Conservation (phyloP, 2,797 vertebrate species). For the Chaetophractus vellerosus region DNA sequence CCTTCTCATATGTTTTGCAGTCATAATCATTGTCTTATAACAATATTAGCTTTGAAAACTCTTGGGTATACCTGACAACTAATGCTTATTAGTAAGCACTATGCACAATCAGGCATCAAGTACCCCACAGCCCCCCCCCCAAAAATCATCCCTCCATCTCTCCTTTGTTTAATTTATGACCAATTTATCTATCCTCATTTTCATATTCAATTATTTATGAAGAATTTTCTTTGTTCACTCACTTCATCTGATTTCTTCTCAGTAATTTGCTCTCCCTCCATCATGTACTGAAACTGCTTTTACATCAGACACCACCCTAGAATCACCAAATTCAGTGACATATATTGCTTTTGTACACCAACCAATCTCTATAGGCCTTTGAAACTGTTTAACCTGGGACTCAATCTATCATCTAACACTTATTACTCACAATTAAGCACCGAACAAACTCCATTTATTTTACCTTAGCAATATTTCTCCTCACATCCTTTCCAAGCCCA, state of each 20-base stretch:
- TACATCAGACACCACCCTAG: not conserved
- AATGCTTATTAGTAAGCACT: not conserved
- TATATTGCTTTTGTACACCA: not conserved
- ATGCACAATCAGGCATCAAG: not conserved
- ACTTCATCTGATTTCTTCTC: not conserved
- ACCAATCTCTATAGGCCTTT: not conserved
- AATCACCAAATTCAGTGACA: slow-evolving; percentile 1
- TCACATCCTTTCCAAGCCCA: not conserved
- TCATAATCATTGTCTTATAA: not conserved
- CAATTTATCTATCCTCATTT: not conserved
- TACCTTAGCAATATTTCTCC: not conserved
- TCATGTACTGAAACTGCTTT: not conserved
- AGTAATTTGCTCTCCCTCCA: slow-evolving; percentile 21
- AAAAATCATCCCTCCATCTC: not conserved
- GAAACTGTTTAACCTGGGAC: slow-evolving; percentile 42
- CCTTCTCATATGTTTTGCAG: not conserved
- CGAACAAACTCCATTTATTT: not conserved
- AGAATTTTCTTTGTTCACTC: not conserved
- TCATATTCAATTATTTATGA: not conserved
- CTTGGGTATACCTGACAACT: not conserved
- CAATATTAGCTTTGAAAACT: not conserved
- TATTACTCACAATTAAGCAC: not conserved
- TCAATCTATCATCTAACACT: not conserved
- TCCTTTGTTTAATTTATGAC: not conserved
- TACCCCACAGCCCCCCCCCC: rapidly evolving